Conservation (phyloP, 2,113 vertebrate genomes). For the Pogona vitticeps region DNA sequence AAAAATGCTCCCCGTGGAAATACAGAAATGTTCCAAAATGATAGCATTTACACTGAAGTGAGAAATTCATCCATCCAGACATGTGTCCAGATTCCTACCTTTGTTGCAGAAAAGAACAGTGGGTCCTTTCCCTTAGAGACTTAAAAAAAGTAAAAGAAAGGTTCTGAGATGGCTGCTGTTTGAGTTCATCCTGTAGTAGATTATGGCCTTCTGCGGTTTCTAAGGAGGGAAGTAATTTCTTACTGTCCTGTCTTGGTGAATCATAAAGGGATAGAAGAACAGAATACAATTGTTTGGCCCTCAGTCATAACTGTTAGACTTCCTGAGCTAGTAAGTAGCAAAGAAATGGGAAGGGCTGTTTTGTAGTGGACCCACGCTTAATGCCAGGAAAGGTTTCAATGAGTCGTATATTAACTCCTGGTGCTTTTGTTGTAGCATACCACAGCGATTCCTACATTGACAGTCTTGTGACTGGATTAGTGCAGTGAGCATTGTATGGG, state of each 20-base stretch:
- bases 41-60: conserved; percentile 50
- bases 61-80: conserved; percentile 49
- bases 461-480: not conserved
- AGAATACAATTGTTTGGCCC: conserved; percentile 25
- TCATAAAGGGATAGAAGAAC: not conserved
- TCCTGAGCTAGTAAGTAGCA: conserved; percentile 41
- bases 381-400: too few relatives aligned
- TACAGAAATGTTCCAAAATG: conserved; percentile 60
- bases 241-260: not conserved
- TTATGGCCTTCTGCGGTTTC: not conserved
- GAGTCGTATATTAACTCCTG: too few relatives aligned
- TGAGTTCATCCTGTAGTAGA: not conserved
- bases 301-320: conserved; percentile 42
- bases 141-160: accelerated
- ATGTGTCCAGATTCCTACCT: conserved; percentile 58
- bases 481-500: not conserved
- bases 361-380: too few relatives aligned
- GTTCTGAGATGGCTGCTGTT: not conserved
- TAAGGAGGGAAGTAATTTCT: not conserved
- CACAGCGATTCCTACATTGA: not conserved
- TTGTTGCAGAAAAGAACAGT: conserved; percentile 67
- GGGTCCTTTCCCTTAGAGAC: not conserved
- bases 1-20: conserved; percentile 50
- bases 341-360: conserved; percentile 16
- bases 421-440: too few relatives aligned